Percentiles rank a stretch among this genome's conserved stretches.
Evolutionary conservation across 1,140 invertebrate species (phyloP).

Genomic region (Nautilus pompilius): DNA sequence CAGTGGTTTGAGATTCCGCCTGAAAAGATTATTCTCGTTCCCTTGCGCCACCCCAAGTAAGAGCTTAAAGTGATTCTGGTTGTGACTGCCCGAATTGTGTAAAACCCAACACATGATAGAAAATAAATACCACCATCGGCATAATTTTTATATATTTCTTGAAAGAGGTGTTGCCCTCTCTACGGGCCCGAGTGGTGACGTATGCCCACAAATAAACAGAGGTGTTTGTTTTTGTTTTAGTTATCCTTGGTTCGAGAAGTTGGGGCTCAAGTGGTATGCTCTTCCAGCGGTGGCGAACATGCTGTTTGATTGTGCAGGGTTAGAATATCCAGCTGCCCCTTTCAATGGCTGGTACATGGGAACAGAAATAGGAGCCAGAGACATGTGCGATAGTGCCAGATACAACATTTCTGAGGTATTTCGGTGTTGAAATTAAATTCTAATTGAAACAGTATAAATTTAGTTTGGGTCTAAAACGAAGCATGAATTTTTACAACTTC

Average conservation of each 20-base stretch:
- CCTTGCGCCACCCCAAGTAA: no score
- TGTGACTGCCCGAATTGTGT: no score
- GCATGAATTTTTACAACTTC: neutral
- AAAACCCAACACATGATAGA: no score
- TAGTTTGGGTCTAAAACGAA: no score
- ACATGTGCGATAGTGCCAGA: constrained; percentile 80
- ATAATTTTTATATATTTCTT: no score
- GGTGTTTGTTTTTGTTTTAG: constrained; percentile 59
- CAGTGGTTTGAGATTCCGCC: constrained; percentile 81
- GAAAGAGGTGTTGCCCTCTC: no score
- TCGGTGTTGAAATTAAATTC: no score
- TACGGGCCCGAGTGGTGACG: no score
- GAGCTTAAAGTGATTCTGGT: no score
- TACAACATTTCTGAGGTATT: no score
- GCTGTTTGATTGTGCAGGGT: constrained; percentile 87
- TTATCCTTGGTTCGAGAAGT: constrained; percentile 77
- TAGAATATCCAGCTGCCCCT: constrained; percentile 84
- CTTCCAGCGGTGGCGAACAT: constrained; percentile 80
- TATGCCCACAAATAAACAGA: neutral
- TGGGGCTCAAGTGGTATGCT: constrained; percentile 81
- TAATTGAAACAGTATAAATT: no score
- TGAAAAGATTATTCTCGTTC: constrained; percentile 79
- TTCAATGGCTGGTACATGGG: constrained; percentile 97
- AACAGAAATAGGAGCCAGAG: constrained; percentile 84
- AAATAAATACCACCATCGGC: no score